Evolutionary conservation across 2,888 invertebrate genomes (phyloP), one percentile per base, ranked within the genome.

Genomic region (Nomada ruficornis): DNA sequence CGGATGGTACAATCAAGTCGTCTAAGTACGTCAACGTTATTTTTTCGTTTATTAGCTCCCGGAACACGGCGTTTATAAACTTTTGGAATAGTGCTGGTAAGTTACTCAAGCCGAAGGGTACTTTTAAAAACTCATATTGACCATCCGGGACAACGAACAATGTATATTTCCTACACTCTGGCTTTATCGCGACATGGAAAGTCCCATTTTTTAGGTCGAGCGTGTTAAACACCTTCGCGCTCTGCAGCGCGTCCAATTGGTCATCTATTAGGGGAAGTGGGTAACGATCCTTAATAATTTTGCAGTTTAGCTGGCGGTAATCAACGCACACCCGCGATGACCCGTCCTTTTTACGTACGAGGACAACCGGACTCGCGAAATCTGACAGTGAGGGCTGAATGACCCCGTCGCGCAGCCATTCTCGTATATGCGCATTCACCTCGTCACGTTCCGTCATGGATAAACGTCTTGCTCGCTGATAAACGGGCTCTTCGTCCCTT

Each of bases 251-350:
- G 69, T 88, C 52, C 42, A 72, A 13, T 13, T 67, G 72, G 59
- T 79, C 79, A 15, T 79, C 69, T 20, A 79, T 50, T 3, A 88
- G 72, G 2, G 91, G 90, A 9, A 92, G 59, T 0, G 90, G 91
- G 64, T 89, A 90, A 4, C 88, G 47, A 62, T 91, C 91, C 0
- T 89, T 87, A 0, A 88, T 76, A 0, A 91, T 91, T 0, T 85
- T 77, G 7, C 57, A 47, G 70, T 92, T 93, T 9, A 82, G 7
- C 1, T 91, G 20, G 4, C 91, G 50, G 59, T 73, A 92, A 65
- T 90, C 89, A 0, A 90, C 71, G 18, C 77, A 74, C 7, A 80
- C 23, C 26, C 80, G 47, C 13, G 29, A 26, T 2, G 47, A 50
- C 3, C 80, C 77, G 20, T 77, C 29, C 11, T 77, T 80, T 20